Conservation (phyloP, 2,113 vertebrate species). For the Xiphophorus maculatus region DNA sequence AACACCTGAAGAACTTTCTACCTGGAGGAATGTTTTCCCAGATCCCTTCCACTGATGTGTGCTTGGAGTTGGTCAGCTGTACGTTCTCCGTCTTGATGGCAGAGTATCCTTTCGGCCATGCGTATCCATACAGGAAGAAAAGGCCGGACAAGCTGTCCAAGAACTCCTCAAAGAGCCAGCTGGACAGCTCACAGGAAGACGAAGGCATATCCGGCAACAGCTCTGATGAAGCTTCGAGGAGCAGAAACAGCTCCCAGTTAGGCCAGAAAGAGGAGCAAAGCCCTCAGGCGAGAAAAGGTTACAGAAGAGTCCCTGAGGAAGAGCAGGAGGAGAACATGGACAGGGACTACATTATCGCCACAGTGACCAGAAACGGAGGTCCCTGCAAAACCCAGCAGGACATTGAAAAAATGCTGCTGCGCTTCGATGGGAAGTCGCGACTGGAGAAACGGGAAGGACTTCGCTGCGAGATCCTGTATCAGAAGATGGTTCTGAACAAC, state of each 20-base stretch:
- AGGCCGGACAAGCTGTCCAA: conserved; percentile 23
- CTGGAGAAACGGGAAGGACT: conserved; percentile 69
- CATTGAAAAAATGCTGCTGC: conserved; percentile 73
- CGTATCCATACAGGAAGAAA: conserved; percentile 29
- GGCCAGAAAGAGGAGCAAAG: background rate
- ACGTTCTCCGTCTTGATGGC: conserved; percentile 77
- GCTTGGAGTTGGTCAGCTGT: conserved; percentile 60
- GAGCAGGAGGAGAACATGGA: conserved; percentile 46
- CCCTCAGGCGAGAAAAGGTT: conserved; percentile 6
- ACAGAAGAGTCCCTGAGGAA: background rate
- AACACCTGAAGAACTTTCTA: conserved; percentile 77
- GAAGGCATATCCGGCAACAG: conserved; percentile 10
- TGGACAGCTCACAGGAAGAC: conserved; percentile 42
- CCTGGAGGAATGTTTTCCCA: conserved; percentile 74
- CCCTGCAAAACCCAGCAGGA: conserved; percentile 76
- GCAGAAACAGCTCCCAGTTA: background rate
- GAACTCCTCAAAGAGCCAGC: background rate
- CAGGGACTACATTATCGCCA: conserved; percentile 58
- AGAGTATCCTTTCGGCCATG: conserved; percentile 69
- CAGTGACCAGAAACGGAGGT: conserved; percentile 71
- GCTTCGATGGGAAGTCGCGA: conserved; percentile 58
- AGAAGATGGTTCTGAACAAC: conserved; percentile 73
- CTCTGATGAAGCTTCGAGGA: conserved; percentile 7
- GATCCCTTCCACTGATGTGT: conserved; percentile 54
- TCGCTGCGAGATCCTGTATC: conserved; percentile 77